phyloP scores from a whole-genome alignment of 1,140 invertebrate species.

The Heliconius melpomene region DNA sequence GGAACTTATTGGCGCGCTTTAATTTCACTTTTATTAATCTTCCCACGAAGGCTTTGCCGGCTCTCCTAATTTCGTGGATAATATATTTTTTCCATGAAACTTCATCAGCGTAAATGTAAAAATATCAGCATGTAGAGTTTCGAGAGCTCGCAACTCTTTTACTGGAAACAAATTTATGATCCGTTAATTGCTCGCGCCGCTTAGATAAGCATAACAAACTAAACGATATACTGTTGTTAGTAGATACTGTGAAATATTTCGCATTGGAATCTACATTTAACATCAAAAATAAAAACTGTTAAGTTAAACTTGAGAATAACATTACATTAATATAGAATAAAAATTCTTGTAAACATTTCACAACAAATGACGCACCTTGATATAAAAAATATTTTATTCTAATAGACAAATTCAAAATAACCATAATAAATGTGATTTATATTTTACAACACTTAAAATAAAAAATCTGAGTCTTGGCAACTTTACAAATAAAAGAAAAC shows the following conservation, averaged over 20 bases:
- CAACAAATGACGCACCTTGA: not conserved
- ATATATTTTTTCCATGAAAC: conserved; percentile 14
- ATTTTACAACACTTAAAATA: not conserved
- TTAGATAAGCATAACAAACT: conserved; percentile 70
- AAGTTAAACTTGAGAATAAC: not conserved
- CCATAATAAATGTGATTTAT: not conserved
- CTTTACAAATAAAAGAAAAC: not conserved
- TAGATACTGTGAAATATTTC: conserved; percentile 27
- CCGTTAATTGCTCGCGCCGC: conserved; percentile 68
- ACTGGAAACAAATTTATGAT: conserved; percentile 64
- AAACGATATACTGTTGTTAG: conserved; percentile 37
- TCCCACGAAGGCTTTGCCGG: conserved; percentile 11
- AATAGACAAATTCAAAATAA: not conserved
- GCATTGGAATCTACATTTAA: conserved; percentile 6
- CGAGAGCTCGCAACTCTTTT: conserved; percentile 49
- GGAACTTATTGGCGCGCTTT: conserved; percentile 38
- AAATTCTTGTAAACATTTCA: not conserved
- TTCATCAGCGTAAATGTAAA: conserved; percentile 21
- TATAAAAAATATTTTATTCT: not conserved
- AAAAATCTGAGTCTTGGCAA: not conserved
- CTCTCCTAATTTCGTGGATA: conserved; percentile 16
- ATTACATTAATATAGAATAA: not conserved
- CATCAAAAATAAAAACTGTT: conserved; percentile 3
- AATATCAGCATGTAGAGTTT: conserved; percentile 29
- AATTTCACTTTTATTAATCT: conserved; percentile 38